Percentiles rank a stretch among this genome's conserved stretches.
phyloP scores from a whole-genome alignment of 2,888 invertebrate genomes.

The Aplocera efformata region DNA sequence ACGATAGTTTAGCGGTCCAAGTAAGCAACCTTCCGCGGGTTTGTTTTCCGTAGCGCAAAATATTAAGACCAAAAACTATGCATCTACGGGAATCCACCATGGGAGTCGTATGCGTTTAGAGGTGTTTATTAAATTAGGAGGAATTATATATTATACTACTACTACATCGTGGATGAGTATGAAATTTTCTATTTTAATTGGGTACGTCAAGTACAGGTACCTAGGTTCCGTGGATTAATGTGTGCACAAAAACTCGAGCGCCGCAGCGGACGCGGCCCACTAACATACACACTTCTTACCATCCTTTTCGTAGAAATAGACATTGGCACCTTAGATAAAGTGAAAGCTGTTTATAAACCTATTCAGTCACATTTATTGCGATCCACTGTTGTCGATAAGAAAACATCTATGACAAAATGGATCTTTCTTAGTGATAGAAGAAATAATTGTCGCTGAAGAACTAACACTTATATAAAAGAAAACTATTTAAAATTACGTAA shows the following conservation, averaged over 20 bases:
- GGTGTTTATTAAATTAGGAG: no score
- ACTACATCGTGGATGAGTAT: no score
- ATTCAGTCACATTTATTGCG: conserved; percentile 71
- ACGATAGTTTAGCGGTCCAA: neutral
- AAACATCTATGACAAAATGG: conserved; percentile 32
- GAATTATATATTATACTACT: no score
- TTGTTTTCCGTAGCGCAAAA: no score
- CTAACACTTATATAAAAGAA: conserved; percentile 9
- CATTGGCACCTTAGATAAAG: conserved; percentile 70
- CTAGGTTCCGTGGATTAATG: conserved; percentile 55
- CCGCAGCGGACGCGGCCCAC: conserved; percentile 72
- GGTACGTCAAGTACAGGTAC: conserved; percentile 50
- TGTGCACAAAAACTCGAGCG: conserved; percentile 60
- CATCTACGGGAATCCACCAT: no score
- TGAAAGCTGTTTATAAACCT: conserved; percentile 74
- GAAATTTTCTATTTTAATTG: conserved; percentile 57
- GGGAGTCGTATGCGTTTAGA: no score
- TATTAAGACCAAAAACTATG: conserved; percentile 12
- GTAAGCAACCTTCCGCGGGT: no score
- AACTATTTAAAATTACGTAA: conserved; percentile 5
- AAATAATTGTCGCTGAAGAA: conserved; percentile 2
- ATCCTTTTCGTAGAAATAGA: conserved; percentile 77
- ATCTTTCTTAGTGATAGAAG: conserved; percentile 11
- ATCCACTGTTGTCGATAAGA: conserved; percentile 51
- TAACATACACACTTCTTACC: conserved; percentile 76